phyloP scores from a whole-genome alignment of 2,888 invertebrate species.

The Stenodera caucasica region DNA sequence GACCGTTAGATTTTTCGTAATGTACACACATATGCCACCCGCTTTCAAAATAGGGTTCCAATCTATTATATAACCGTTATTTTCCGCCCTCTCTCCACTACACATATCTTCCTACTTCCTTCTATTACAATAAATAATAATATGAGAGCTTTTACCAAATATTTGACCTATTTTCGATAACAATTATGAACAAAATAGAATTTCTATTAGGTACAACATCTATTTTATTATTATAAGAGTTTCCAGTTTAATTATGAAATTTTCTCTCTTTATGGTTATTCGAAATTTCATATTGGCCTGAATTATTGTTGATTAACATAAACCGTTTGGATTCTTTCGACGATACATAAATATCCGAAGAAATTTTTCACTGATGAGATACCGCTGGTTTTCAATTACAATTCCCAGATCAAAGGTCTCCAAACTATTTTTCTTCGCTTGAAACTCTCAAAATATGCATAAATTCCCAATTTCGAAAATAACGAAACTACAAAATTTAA shows the following conservation, averaged over 20 bases:
- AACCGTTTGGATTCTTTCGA: not conserved
- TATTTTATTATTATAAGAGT: too few species aligned
- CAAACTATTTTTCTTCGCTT: too few species aligned
- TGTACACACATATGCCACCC: constrained; percentile 31
- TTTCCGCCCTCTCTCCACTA: constrained; percentile 14
- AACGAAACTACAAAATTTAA: too few species aligned
- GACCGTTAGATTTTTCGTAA: constrained; percentile 31
- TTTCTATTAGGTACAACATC: too few species aligned
- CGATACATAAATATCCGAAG: not conserved
- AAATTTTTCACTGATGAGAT: too few species aligned
- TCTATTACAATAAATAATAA: constrained; percentile 2
- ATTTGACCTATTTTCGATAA: not conserved
- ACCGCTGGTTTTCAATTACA: too few species aligned
- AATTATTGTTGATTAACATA: not conserved
- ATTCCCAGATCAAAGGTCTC: too few species aligned
- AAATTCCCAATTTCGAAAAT: too few species aligned
- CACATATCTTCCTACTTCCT: constrained; percentile 14
- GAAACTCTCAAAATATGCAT: too few species aligned
- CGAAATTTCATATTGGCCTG: not conserved
- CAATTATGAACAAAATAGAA: too few species aligned
- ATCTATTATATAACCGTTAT: constrained; percentile 36
- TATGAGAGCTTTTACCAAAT: too few species aligned
- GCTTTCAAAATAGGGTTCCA: constrained; percentile 22
- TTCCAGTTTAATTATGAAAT: too few species aligned
- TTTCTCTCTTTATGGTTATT: not conserved